These are phyloP conservation scores for Steinernema carpocapsae DNA, from an alignment of 2,888 invertebrate genomes.

Conservation along the genomic window DNA sequence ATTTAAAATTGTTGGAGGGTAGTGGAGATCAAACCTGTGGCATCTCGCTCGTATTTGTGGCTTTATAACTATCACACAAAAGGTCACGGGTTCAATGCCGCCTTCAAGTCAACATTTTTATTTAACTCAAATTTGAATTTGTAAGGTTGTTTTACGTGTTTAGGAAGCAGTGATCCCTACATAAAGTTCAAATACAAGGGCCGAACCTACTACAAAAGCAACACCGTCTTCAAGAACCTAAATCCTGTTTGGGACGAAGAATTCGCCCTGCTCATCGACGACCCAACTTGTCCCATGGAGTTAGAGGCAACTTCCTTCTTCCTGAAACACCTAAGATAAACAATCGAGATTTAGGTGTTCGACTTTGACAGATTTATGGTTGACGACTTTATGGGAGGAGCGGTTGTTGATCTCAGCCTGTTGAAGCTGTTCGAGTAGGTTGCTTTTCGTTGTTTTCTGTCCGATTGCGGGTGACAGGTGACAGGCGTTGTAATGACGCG, in stretches of 20 bases:
- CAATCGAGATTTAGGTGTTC: slow-evolving; percentile 75
- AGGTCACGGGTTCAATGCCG: not conserved
- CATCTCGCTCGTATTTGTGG: too few relatives aligned
- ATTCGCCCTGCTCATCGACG: slow-evolving; percentile 88
- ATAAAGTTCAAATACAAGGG: slow-evolving; percentile 66
- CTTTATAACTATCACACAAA: slow-evolving; percentile 12
- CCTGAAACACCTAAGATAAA: not conserved
- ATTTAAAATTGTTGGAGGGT: too few relatives aligned
- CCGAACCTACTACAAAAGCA: slow-evolving; percentile 87
- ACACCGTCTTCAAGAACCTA: slow-evolving; percentile 88
- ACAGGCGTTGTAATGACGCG: too few relatives aligned
- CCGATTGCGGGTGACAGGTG: too few relatives aligned
- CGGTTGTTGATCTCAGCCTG: slow-evolving; percentile 78
- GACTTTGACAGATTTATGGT: slow-evolving; percentile 84
- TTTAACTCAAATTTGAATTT: too few relatives aligned
- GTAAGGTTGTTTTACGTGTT: too few relatives aligned
- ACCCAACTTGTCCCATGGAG: slow-evolving; percentile 81
- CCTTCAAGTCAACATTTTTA: too few relatives aligned
- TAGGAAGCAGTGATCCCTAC: slow-evolving; percentile 67
- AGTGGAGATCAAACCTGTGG: too few relatives aligned
- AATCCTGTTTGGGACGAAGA: slow-evolving; percentile 98
- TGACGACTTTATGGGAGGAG: slow-evolving; percentile 97
- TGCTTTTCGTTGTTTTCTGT: too few relatives aligned
- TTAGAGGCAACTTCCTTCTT: slow-evolving; percentile 74
- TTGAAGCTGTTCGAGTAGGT: slow-evolving; percentile 60